Percentiles rank a stretch among this genome's conserved stretches.
Conservation (phyloP, 2,888 invertebrate genomes). For the Anoncus sp. region DNA sequence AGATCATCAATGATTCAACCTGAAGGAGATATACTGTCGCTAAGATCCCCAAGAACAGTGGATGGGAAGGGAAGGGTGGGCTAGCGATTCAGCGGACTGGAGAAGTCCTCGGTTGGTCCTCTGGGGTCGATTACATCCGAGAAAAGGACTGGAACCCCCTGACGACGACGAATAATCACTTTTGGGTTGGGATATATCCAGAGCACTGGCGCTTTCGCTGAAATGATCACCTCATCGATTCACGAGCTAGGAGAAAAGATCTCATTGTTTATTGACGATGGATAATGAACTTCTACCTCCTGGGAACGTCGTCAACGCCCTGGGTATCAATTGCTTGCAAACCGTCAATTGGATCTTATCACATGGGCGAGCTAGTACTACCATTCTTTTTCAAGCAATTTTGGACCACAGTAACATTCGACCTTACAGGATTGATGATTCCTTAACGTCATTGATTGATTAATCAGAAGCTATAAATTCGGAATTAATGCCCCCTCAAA, state of each 20-base stretch:
- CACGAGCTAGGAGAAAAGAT: constrained; percentile 47
- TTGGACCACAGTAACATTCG: too few relatives aligned
- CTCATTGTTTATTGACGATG: constrained; percentile 79
- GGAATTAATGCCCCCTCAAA: too few relatives aligned
- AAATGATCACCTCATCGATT: constrained; percentile 73
- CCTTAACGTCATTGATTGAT: too few relatives aligned
- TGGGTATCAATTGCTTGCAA: neutral
- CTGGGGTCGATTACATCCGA: constrained; percentile 79
- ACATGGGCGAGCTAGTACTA: too few relatives aligned
- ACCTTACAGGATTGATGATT: too few relatives aligned
- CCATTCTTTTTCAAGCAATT: too few relatives aligned
- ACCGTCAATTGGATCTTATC: neutral
- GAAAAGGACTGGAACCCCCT: constrained; percentile 66
- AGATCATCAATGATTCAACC: constrained; percentile 80
- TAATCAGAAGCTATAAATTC: too few relatives aligned
- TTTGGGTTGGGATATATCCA: constrained; percentile 67
- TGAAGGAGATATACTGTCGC: constrained; percentile 76
- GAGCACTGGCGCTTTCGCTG: neutral
- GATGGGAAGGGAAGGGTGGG: constrained; percentile 33
- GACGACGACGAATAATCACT: constrained; percentile 81
- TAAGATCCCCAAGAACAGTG: too few relatives aligned
- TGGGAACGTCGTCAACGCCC: constrained; percentile 79
- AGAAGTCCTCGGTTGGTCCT: constrained; percentile 70
- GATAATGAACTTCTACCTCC: constrained; percentile 80
- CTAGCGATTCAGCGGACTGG: constrained; percentile 62